Evolutionary conservation across 1,140 invertebrate genomes (phyloP), one percentile per base, ranked within the genome.

Genomic region (Tribolium castaneum): DNA sequence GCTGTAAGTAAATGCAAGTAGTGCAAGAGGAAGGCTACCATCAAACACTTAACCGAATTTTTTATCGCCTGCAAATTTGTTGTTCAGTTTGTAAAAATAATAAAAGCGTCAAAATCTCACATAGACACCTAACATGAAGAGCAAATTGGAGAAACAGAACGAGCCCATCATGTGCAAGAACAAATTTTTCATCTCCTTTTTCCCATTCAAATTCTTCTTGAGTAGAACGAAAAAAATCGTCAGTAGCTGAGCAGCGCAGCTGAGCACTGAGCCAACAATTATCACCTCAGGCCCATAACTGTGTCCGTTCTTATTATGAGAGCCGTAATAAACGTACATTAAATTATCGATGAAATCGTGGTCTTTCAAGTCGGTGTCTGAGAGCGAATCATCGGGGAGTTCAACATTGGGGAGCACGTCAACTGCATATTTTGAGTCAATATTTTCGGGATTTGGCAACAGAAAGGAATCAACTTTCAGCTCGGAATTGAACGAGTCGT

Each of bases 1-100:
- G 90, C 88, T 54, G 91, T 90, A 0, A 91, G 89, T 34, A 93
- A 87, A 82, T 93, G 91, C 6, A 92, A 88, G 84, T 93, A 93
- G 84, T 93, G 92, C 9, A 93, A 85, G 2, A 92, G 84, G 6
- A 93, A 81, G 1, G 92, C 91, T 13, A 92, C 89, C 9, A 90
- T 87, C 79, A 92, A 88, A 81, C 92, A 93, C 78, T 90, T 88
- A 4, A 89, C 85, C 73, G 86, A 85, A 34, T 89, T 90, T 80
- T 90, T 90, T 0, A 90, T 90, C 6, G 91, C 90, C 91, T 93
- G 25, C 1, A 30, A 84, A 75, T 78, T 9, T 39, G 52, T 13
- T 9, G 66, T 9, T 54, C 62, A 71, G 39, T 54, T 56, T 52
- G 12, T 16, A 14, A 45, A 16, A 70, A 78, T 2, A 19, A 19